Percentiles rank a stretch among this genome's conserved stretches.
These are phyloP conservation scores for Palaemon carinicauda DNA, from an alignment of 1,140 invertebrate species.

Conservation along the genomic window DNA sequence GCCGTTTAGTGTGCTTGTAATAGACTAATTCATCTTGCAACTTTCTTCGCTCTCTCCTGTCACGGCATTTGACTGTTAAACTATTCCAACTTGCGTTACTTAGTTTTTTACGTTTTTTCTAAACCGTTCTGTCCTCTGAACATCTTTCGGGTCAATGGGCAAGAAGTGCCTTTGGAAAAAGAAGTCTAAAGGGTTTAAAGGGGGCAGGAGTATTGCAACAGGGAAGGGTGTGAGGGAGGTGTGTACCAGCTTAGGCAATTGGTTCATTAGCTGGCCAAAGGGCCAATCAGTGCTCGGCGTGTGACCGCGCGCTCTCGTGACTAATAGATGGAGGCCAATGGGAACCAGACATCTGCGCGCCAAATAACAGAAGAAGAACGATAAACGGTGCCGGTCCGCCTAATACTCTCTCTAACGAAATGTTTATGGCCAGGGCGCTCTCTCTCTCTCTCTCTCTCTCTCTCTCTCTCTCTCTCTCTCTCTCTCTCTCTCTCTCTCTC, in stretches of 20 bases:
- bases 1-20: neutral
- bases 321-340: no score
- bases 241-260: neutral
- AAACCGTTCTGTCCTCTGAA: neutral
- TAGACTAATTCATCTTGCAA: neutral
- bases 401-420: neutral
- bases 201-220: neutral
- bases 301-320: no score
- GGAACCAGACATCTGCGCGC: no score
- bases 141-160: neutral
- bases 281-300: no score
- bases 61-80: no score
- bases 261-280: no score
- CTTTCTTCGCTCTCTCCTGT: neutral
- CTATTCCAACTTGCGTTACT: neutral
- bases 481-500: conserved; percentile 16
- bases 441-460: conserved; percentile 22
- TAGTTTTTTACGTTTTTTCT: neutral
- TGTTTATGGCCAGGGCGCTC: neutral
- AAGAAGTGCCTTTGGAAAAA: neutral
- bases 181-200: neutral
- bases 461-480: conserved; percentile 31
- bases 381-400: no score
- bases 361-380: no score
- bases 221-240: neutral